Percentiles rank a stretch among this genome's conserved stretches.
Conservation (phyloP, 2,797 vertebrate genomes). For the Ambastaia sidthimunki region DNA sequence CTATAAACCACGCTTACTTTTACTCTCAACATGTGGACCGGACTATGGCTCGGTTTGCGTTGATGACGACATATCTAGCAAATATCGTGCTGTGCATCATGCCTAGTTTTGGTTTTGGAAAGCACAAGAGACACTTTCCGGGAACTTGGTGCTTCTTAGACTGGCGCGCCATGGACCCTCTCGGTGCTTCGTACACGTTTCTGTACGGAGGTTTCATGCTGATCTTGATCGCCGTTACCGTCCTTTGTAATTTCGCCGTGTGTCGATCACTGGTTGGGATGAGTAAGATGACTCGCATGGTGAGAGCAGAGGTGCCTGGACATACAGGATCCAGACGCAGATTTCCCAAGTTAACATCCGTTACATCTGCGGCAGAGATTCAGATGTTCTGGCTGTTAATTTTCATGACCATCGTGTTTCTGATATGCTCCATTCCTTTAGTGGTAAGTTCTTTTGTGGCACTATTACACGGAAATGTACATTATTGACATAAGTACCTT, state of each 20-base stretch:
- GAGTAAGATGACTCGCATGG: constrained; percentile 76
- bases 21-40: constrained; percentile 81
- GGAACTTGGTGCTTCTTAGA: constrained; percentile 85
- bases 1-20: constrained; percentile 83
- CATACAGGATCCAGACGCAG: constrained; percentile 71
- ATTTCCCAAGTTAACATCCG: constrained; percentile 74
- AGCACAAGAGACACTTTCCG: constrained; percentile 76
- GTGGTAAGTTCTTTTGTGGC: constrained; percentile 71
- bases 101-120: constrained; percentile 82
- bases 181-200: constrained; percentile 78
- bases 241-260: constrained; percentile 80
- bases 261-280: constrained; percentile 80
- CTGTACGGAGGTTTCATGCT: constrained; percentile 81
- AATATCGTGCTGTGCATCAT: constrained; percentile 77
- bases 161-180: constrained; percentile 76
- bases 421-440: constrained; percentile 82
- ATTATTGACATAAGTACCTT: no score
- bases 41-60: constrained; percentile 75
- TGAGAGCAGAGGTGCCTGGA: constrained; percentile 71
- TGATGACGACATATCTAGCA: constrained; percentile 72
- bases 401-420: constrained; percentile 82
- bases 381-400: constrained; percentile 84
- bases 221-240: constrained; percentile 75
- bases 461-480: neutral
- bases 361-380: constrained; percentile 79